Evolutionary conservation across 2,113 vertebrate species (phyloP).

Genomic region (Galeopterus variegatus): DNA sequence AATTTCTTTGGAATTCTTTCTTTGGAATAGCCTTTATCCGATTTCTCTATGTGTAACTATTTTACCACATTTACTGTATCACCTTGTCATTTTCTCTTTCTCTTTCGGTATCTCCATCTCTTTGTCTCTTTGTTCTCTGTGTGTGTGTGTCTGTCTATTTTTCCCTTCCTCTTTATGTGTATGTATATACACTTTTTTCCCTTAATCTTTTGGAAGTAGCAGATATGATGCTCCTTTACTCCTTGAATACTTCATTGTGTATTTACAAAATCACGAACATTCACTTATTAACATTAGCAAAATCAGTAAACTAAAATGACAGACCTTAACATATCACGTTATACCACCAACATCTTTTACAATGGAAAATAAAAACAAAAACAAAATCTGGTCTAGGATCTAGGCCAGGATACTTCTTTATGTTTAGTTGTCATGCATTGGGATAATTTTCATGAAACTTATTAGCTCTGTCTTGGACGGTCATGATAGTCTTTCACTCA

Average conservation of each 20-base stretch:
- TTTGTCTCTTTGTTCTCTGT: too few species aligned
- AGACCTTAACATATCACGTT: not conserved
- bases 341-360: not conserved
- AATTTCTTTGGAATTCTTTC: not conserved
- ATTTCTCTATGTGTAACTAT: not conserved
- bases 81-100: not conserved
- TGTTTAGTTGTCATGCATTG: not conserved
- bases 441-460: not conserved
- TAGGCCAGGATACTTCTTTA: not conserved
- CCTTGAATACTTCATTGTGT: not conserved
- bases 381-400: not conserved
- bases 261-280: not conserved
- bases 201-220: conserved; percentile 1
- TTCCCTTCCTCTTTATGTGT: not conserved
- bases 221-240: not conserved
- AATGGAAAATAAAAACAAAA: not conserved
- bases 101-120: not conserved
- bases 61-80: not conserved
- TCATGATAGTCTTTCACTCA: not conserved
- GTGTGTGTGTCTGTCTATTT: not conserved
- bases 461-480: not conserved
- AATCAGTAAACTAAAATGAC: not conserved
- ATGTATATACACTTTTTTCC: not conserved
- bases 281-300: not conserved
- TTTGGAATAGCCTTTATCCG: not conserved